Percentiles rank a stretch among this genome's conserved stretches.
phyloP scores from a whole-genome alignment of 2,888 invertebrate species.

The Watsonalla binaria region DNA sequence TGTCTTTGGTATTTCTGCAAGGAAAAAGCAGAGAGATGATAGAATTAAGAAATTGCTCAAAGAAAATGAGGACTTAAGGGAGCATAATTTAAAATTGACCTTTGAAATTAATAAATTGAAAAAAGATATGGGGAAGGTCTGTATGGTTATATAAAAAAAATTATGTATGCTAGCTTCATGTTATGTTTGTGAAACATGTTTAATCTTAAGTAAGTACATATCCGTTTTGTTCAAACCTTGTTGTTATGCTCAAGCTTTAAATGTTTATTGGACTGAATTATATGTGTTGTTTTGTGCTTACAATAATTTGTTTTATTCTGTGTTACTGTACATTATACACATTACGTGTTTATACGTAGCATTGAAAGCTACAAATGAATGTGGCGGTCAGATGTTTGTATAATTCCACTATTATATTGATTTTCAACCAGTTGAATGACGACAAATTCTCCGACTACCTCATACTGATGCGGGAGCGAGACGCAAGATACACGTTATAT shows the following conservation, averaged over 20 bases:
- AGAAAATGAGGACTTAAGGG: constrained; percentile 48
- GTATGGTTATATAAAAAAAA: constrained; percentile 6
- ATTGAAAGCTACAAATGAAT: too few species aligned
- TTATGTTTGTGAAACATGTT: not conserved
- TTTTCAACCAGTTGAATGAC: constrained; percentile 46
- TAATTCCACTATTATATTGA: too few species aligned
- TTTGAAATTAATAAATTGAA: constrained; percentile 52
- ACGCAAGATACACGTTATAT: constrained; percentile 64
- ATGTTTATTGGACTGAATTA: not conserved
- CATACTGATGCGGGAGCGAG: constrained; percentile 58
- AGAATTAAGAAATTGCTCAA: constrained; percentile 41
- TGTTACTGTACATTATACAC: too few species aligned
- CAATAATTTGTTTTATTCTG: not conserved
- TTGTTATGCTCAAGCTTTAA: not conserved
- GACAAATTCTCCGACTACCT: constrained; percentile 61
- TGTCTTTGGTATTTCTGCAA: constrained; percentile 57
- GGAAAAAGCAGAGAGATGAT: constrained; percentile 50
- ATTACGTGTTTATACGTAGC: too few species aligned
- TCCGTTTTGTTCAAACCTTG: too few species aligned
- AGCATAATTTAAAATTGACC: constrained; percentile 45
- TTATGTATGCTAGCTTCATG: not conserved
- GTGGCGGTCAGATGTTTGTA: too few species aligned
- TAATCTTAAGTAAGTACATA: not conserved
- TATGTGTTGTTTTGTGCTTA: not conserved
- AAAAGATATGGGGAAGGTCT: constrained; percentile 61